Conservation (phyloP, 2,888 invertebrate genomes). For the Drosophila recens region DNA sequence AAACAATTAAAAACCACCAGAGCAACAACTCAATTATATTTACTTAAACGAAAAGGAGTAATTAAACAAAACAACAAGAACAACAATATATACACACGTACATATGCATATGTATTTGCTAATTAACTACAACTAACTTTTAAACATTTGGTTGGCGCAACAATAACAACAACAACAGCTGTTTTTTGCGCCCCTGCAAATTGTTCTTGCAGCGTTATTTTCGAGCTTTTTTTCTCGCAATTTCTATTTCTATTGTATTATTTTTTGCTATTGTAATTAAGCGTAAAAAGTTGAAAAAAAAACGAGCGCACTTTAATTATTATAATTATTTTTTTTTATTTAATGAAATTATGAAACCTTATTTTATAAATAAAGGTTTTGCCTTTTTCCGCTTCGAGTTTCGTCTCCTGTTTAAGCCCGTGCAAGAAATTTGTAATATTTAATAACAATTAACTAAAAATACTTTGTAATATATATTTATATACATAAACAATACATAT, state of each 20-base stretch:
- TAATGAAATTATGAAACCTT: conserved; percentile 74
- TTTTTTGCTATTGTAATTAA: conserved; percentile 64
- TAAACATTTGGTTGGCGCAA: conserved; percentile 29
- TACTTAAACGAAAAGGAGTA: conserved; percentile 35
- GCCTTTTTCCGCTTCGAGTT: conserved; percentile 44
- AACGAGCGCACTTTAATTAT: conserved; percentile 15
- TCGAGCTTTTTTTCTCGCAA: conserved; percentile 39
- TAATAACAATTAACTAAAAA: conserved; percentile 43
- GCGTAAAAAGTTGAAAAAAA: conserved; percentile 30
- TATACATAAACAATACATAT: conserved; percentile 39
- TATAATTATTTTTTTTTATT: conserved; percentile 52
- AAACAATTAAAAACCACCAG: conserved; percentile 9
- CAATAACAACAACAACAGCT: conserved; percentile 18
- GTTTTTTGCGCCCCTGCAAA: conserved; percentile 18
- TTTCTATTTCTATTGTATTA: conserved; percentile 49
- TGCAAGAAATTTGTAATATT: conserved; percentile 49
- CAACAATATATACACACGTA: conserved; percentile 5
- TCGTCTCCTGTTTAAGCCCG: conserved; percentile 39
- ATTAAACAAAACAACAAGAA: conserved; percentile 36
- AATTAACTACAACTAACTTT: conserved; percentile 41
- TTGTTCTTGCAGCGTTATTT: conserved; percentile 56
- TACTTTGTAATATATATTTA: conserved; percentile 65
- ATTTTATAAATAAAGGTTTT: conserved; percentile 84
- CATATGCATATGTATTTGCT: conserved; percentile 51
- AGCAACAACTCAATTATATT: conserved; percentile 51